Conservation (phyloP, 2,797 vertebrate species). For the Sebastes variabilis region DNA sequence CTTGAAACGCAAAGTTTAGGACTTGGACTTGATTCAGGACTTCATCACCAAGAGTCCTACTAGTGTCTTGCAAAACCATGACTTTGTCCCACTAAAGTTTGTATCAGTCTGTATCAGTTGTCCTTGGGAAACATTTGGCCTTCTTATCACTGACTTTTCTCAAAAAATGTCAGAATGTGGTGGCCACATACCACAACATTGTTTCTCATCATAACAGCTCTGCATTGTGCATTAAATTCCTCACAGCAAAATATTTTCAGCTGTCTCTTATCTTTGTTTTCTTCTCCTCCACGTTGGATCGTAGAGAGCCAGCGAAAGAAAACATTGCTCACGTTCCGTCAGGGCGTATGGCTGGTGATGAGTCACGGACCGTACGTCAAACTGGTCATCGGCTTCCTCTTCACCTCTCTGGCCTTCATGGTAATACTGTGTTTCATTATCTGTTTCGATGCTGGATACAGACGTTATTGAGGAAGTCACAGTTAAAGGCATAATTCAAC, state of each 20-base stretch:
- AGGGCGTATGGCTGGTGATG: constrained; percentile 89
- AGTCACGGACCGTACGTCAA: constrained; percentile 89
- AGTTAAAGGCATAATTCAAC: background rate
- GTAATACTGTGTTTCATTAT: constrained; percentile 72
- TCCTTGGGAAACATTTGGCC: background rate
- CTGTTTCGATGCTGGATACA: background rate
- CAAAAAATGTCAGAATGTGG: background rate
- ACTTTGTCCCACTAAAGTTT: background rate
- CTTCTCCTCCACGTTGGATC: background rate
- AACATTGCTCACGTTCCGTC: constrained; percentile 83
- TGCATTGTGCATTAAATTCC: background rate
- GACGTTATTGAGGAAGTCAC: background rate
- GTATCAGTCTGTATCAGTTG: background rate
- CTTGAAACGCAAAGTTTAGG: background rate
- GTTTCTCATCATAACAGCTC: background rate
- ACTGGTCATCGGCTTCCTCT: constrained; percentile 92
- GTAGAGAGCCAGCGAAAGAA: constrained; percentile 79
- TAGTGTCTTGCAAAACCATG: background rate
- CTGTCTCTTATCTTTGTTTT: background rate
- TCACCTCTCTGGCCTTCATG: constrained; percentile 95
- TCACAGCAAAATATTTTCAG: background rate
- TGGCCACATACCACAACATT: background rate
- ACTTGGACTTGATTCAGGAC: background rate
- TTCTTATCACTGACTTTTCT: background rate
- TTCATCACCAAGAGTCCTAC: background rate